Evolutionary conservation across 2,113 vertebrate genomes (phyloP), one percentile per base, ranked within the genome.

Genomic region (Etheostoma cragini): DNA sequence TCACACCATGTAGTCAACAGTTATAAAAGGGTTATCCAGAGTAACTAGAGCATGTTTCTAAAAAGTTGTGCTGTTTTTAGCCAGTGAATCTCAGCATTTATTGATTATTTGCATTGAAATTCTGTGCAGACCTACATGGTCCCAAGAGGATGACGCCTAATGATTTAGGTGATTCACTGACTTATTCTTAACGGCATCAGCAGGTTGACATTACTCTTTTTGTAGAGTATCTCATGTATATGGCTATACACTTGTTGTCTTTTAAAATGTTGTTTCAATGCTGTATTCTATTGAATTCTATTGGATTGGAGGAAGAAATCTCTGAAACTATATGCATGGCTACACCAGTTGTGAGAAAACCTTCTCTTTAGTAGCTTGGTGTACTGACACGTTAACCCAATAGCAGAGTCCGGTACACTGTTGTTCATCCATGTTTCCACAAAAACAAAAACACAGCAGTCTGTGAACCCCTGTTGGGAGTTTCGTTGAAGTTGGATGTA

Each of bases 351-450:
- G 6, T 54, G 21, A 54, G 35, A 78, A 24, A 46, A 30, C 17
- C 57, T 12, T 6, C 22, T 58, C 5, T 62, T 49, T 8, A 16
- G 17, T 60, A 10, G 22, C 61, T 54, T 1, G 7, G 7, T 42
- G n/a, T 57, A 74, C 8, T 35, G 38, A 54, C 21, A 17, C 24
- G 53, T 78, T 17, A 68, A 86, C 45, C 54, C 4, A 22, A 15
- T 26, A 26, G 26, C 26, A 26, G 26, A 26, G 30, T 30, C 30
- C 30, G 30, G 30, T 30, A 30, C 30, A 30, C 30, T 30, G 30
- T 30, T 30, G 30, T 30, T 30, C 30, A 3, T 4, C 30, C 30
- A 30, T 30, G 30, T 30, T 30, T 30, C 30, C 30, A 30, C 30
- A 30, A 30, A 30, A 30, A 30, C 30, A 30, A 30, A 30, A 30